Base-by-base conservation (phyloP, 2,888 invertebrate species). In the Cheilosia grossa region DNA sequence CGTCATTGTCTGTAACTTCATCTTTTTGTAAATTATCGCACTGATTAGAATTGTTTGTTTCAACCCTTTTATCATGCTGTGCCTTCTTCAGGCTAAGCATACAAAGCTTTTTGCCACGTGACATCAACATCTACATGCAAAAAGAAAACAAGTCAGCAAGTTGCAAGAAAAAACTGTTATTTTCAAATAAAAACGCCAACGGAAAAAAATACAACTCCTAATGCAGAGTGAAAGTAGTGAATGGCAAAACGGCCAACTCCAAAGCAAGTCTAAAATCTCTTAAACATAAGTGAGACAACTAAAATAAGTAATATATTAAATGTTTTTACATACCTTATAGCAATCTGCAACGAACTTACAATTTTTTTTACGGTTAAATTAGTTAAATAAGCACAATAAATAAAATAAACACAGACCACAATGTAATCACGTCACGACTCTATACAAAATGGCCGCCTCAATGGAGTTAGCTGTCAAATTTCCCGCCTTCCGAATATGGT, bases 371-470 rank as follows among this genome's bases (percentile, higher is more conserved):
- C n/a, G n/a, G n/a, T n/a, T n/a, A n/a, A n/a, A n/a, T n/a, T n/a
- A n/a, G n/a, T n/a, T n/a, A n/a, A n/a, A n/a, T n/a, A n/a, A n/a
- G n/a, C n/a, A n/a, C n/a, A n/a, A n/a, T n/a, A n/a, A n/a, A n/a
- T n/a, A n/a, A n/a, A n/a, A n/a, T n/a, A n/a, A n/a, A n/a, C n/a
- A n/a, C n/a, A n/a, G n/a, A n/a, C n/a, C n/a, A 49, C n/a, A 30
- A 54, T 54, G 30, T 30, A 53, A n/a, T 15, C 54, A 54, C 30
- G 24, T 54, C 54, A 54, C 54, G 30, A 54, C 54, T 54, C 10
- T 54, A 49, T 53, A 53, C 15, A 53, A 53, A 53, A 53, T 53
- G 53, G 53, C 30, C 53, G 27, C 10, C 53, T 24, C 7, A 15
- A 27, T 24, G 27, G 53, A 53, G 53, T 53, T 53, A 27, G 53